Conservation (phyloP, 2,113 vertebrate species). For the Dinomys branickii region DNA sequence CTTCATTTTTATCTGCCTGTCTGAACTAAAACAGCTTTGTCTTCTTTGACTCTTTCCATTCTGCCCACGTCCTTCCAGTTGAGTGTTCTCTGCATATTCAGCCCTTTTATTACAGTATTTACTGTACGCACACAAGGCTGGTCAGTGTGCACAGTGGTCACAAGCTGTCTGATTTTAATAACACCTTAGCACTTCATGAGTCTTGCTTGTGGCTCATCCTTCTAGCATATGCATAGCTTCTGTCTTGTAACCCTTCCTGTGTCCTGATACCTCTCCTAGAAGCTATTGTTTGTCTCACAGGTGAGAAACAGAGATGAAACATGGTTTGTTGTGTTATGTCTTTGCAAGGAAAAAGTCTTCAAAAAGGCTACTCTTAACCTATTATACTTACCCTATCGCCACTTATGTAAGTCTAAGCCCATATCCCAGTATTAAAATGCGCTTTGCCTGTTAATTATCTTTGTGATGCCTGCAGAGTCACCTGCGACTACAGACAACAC, state of each 20-base stretch:
- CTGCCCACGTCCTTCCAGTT: not conserved
- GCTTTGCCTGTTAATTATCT: not conserved
- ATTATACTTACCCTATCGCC: not conserved
- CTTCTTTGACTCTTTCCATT: not conserved
- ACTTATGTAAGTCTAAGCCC: not conserved
- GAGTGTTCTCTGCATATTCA: not conserved
- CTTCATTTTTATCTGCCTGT: not conserved
- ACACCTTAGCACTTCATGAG: not conserved
- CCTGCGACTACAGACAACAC: not conserved
- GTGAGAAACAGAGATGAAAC: not conserved
- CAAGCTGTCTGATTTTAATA: not conserved
- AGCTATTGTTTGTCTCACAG: not conserved
- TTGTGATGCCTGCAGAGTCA: not conserved
- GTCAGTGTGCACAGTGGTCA: not conserved
- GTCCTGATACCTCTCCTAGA: not conserved
- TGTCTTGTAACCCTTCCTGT: not conserved
- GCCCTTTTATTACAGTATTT: not conserved
- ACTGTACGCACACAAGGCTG: not conserved
- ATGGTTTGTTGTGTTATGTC: not conserved
- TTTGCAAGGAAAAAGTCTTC: not conserved
- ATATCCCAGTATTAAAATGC: not conserved
- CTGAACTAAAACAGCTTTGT: not conserved
- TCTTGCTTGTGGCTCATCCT: not conserved
- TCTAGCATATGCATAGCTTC: not conserved
- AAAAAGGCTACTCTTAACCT: not conserved